phyloP scores from a whole-genome alignment of 2,888 invertebrate genomes.

The Philaethria dido region DNA sequence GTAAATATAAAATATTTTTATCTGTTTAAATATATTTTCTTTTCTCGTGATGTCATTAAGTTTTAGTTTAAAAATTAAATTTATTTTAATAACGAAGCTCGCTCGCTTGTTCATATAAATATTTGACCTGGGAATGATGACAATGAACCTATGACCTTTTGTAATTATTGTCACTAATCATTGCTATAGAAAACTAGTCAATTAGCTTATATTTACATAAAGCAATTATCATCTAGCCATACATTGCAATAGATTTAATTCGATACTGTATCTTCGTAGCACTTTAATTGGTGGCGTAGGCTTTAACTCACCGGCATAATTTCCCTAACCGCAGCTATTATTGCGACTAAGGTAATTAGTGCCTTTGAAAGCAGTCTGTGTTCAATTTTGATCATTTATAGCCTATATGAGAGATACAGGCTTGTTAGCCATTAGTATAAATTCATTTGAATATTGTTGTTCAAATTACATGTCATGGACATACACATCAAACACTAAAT shows the following conservation, averaged over 20 bases:
- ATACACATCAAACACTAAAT: no score
- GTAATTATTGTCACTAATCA: neutral
- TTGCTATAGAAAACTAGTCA: neutral
- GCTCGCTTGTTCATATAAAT: no score
- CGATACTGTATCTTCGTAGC: conserved; percentile 29
- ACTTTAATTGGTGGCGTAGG: conserved; percentile 39
- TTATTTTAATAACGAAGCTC: no score
- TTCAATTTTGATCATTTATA: conserved; percentile 34
- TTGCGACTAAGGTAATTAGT: conserved; percentile 38
- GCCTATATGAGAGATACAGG: conserved; percentile 3
- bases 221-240: neutral
- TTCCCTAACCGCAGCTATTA: conserved; percentile 37
- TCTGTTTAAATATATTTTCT: no score
- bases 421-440: neutral
- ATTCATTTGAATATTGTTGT: conserved; percentile 6
- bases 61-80: no score
- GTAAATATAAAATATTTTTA: no score
- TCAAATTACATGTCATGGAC: neutral
- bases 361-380: conserved; percentile 20
- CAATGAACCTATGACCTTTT: neutral
- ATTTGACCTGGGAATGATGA: neutral
- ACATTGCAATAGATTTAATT: conserved; percentile 30
- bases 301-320: conserved; percentile 36
- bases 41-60: no score
- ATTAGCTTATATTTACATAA: neutral